These are phyloP conservation scores for Callinectes sapidus DNA, from an alignment of 2,888 invertebrate species.

Conservation along the genomic window DNA sequence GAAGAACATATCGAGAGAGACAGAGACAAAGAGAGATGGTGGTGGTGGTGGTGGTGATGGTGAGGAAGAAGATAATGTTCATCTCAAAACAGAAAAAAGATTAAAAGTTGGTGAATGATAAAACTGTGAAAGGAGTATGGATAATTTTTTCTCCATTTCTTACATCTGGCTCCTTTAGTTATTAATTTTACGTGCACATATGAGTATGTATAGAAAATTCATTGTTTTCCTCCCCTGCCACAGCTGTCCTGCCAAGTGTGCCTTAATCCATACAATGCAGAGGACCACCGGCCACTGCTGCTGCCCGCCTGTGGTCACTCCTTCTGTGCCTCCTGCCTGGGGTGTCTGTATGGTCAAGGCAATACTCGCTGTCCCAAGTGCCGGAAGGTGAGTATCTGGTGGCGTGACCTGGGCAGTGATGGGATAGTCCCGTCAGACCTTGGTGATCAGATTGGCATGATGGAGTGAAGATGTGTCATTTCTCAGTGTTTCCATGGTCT, in stretches of 20 bases:
- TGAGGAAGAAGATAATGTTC: no score
- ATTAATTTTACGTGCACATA: not conserved
- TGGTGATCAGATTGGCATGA: no score
- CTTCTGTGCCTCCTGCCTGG: constrained; percentile 52
- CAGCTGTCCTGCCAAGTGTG: constrained; percentile 43
- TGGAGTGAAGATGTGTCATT: no score
- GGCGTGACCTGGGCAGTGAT: not conserved
- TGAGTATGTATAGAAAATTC: not conserved
- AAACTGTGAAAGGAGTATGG: no score
- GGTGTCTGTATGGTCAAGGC: constrained; percentile 34
- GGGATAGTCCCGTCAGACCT: no score
- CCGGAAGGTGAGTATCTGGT: constrained; percentile 42
- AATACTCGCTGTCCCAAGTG: constrained; percentile 52
- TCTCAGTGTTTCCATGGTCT: no score
- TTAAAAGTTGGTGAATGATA: no score
- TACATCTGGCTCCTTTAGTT: not conserved
- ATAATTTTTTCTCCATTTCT: no score
- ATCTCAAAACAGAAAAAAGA: no score
- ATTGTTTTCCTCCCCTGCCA: not conserved
- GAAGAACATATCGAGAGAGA: no score
- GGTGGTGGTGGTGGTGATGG: no score
- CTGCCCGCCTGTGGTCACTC: constrained; percentile 59
- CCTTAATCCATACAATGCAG: not conserved
- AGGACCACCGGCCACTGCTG: constrained; percentile 42
- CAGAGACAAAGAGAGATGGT: no score